Evolutionary conservation across 2,113 vertebrate genomes (phyloP), one percentile per base, ranked within the genome.

Genomic region (Rhea pennata): DNA sequence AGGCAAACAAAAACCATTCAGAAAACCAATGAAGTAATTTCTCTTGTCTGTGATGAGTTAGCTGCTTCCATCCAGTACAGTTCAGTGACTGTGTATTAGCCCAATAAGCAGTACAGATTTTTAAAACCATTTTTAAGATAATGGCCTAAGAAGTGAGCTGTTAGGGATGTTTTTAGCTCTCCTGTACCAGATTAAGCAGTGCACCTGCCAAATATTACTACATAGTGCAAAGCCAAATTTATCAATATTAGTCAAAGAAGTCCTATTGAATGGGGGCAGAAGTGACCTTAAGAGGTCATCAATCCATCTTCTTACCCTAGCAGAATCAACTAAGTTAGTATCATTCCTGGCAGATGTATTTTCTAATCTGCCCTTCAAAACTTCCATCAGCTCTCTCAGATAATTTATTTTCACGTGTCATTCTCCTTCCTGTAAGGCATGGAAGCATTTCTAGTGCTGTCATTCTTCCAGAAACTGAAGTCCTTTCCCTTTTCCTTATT

Each of bases 351-450:
- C 11, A 71, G 31, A 3, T 50, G 10, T 48, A 36, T 66, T 80
- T 44, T 66, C 44, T 66, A 7, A 61, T 61, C 12, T 76, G 51
- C 19, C 20, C 40, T 67, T 67, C 0, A 0, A 67, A 89, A 19
- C 6, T 69, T 59, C 54, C 33, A 59, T 42, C 27, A 83, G 39
- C 42, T 24, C 7, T 70, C 27, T 33, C 26, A 56, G 46, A 26
- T 48, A 36, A 62, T 36, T 48, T 29, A 15, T 48, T 24, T 29
- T 33, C 50, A 53, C 0, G 0, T 62, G 46, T n/a, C 1, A 0
- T 26, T 76, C 46, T 67, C 65, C 10, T 80, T 87, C 44, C 31
- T 58, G 10, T 5, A 71, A 48, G 10, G 6, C 3, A 2, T 24
- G 42, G 19, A 36, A 36, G 36, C 36, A 36, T 10, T 48, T 44